Percentiles rank a stretch among this genome's conserved stretches.
These are phyloP conservation scores for Takifugu rubripes DNA, from an alignment of 2,797 vertebrate genomes.

Conservation along the genomic window DNA sequence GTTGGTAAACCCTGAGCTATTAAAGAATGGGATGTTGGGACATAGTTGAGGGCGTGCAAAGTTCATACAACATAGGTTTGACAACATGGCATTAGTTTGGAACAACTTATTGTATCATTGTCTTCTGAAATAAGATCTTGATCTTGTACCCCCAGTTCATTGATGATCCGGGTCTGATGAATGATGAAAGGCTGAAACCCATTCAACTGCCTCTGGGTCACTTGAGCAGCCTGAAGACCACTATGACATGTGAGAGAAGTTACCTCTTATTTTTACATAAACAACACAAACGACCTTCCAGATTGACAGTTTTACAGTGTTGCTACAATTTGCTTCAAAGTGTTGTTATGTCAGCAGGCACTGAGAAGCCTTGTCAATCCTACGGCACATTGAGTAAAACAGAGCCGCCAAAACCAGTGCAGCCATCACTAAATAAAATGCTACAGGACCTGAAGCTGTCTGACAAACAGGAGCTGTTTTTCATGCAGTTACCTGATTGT, in stretches of 20 bases:
- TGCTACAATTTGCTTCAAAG: not conserved
- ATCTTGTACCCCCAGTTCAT: constrained; percentile 63
- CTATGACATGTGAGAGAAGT: constrained; percentile 43
- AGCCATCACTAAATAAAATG: constrained; percentile 57
- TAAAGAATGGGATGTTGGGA: too few species aligned
- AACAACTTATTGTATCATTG: too few species aligned
- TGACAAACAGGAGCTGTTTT: constrained; percentile 71
- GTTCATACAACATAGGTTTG: too few species aligned
- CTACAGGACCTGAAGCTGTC: constrained; percentile 70
- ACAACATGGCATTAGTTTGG: too few species aligned
- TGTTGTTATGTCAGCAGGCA: constrained; percentile 34
- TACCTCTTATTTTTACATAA: not conserved
- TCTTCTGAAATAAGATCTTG: too few species aligned
- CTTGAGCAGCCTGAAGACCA: constrained; percentile 41
- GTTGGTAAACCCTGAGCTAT: too few species aligned
- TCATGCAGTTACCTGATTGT: constrained; percentile 79
- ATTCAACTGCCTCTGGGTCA: constrained; percentile 75
- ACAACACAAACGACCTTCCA: too few species aligned
- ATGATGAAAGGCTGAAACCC: constrained; percentile 69
- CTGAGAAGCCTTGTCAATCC: constrained; percentile 29
- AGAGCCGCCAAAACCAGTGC: constrained; percentile 27
- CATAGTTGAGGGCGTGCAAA: too few species aligned
- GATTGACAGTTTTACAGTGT: not conserved
- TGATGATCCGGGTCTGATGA: constrained; percentile 75
- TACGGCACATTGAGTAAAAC: constrained; percentile 7